Percentiles rank a stretch among this genome's conserved stretches.
phyloP scores from a whole-genome alignment of 2,888 invertebrate species.

The Quadroppia sp. region DNA sequence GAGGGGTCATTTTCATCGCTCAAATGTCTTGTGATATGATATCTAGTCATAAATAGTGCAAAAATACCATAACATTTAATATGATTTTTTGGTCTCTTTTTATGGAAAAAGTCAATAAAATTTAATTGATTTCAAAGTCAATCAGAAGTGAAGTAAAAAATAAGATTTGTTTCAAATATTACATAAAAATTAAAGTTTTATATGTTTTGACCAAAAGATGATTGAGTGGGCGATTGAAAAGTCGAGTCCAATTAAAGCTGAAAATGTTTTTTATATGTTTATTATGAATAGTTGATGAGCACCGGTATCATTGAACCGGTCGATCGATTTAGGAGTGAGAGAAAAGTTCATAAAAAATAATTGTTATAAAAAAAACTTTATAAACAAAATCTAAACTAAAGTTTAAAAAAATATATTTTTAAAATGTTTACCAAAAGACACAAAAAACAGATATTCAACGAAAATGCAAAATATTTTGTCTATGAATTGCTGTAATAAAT shows the following conservation, averaged over 20 bases:
- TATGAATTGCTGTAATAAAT: too few relatives aligned
- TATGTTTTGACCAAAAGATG: not conserved
- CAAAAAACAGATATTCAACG: too few relatives aligned
- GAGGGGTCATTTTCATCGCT: too few relatives aligned
- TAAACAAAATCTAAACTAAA: not conserved
- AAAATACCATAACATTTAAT: too few relatives aligned
- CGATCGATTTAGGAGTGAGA: not conserved
- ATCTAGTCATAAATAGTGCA: too few relatives aligned
- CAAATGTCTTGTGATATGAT: too few relatives aligned
- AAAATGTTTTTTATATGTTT: not conserved
- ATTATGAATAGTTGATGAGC: not conserved
- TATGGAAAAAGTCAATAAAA: too few relatives aligned
- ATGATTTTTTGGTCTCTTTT: too few relatives aligned
- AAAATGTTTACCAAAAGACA: too few relatives aligned
- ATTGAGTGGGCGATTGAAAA: conserved; percentile 12
- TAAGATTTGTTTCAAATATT: not conserved
- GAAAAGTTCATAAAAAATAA: not conserved
- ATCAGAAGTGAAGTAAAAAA: not conserved
- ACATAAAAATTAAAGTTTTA: not conserved
- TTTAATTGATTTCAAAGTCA: not conserved
- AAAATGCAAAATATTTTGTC: too few relatives aligned
- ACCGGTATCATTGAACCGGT: conserved; percentile 5
- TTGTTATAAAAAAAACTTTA: not conserved
- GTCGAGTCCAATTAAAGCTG: not conserved
- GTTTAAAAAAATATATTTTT: too few relatives aligned